Conservation (phyloP, 2,797 vertebrate genomes). For the Sebastes cheni region DNA sequence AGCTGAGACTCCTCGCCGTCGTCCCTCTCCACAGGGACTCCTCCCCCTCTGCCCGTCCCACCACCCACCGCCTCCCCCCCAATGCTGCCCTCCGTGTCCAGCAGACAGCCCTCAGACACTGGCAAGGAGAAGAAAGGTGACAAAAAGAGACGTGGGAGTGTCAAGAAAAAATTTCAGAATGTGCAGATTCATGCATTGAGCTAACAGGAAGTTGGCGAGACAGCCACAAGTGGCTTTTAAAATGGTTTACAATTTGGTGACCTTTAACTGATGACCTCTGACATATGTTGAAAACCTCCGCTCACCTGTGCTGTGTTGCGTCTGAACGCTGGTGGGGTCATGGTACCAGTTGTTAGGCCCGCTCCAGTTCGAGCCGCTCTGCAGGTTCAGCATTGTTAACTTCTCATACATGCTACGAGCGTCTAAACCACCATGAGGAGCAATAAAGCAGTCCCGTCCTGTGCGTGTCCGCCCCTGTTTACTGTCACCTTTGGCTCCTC, state of each 20-base stretch:
- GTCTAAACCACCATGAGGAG: conserved; percentile 69
- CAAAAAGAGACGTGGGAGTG: conserved; percentile 48
- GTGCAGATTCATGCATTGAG: not conserved
- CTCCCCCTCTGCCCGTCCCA: conserved; percentile 64
- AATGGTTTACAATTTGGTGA: not conserved
- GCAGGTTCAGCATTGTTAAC: conserved; percentile 89
- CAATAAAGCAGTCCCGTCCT: conserved; percentile 45
- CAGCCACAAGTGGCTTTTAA: not conserved
- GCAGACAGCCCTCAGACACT: conserved; percentile 84
- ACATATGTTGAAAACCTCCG: not conserved
- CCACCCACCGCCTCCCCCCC: conserved; percentile 73
- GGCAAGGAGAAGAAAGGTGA: conserved; percentile 28
- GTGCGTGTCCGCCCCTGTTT: conserved; percentile 36
- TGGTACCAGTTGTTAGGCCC: conserved; percentile 88
- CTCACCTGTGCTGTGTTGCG: conserved; percentile 82
- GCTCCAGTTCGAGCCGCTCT: conserved; percentile 86
- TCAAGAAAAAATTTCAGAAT: not conserved
- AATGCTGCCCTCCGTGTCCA: conserved; percentile 78
- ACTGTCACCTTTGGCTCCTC: conserved; percentile 63
- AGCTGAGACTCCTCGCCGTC: conserved; percentile 85
- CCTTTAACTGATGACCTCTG: not conserved
- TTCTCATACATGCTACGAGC: conserved; percentile 85
- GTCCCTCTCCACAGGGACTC: conserved; percentile 76
- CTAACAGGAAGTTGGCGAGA: not conserved
- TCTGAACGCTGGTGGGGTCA: conserved; percentile 80